Percentiles rank a stretch among this genome's conserved stretches.
phyloP scores from a whole-genome alignment of 2,113 vertebrate species.

The Colinus virginianus region DNA sequence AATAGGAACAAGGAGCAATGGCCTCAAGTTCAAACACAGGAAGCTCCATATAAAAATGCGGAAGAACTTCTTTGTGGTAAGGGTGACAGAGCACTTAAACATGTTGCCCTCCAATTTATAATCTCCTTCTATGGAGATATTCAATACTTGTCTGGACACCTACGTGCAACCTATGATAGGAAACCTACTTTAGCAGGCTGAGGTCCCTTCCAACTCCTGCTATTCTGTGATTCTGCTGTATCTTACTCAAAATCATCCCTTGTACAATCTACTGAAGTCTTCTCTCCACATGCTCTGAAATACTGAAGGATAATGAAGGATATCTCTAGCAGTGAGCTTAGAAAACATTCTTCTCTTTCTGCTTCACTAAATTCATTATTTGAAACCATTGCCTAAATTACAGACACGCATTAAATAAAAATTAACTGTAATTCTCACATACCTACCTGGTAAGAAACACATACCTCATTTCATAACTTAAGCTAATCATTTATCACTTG shows the following conservation, averaged over 20 bases:
- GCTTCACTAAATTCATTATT: not conserved
- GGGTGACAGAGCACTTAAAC: too few relatives aligned
- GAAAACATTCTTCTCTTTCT: not conserved
- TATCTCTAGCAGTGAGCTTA: not conserved
- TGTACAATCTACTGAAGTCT: not conserved
- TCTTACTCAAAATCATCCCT: not conserved
- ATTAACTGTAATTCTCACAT: conserved; percentile 3
- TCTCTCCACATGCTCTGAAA: not conserved
- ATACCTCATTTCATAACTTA: not conserved
- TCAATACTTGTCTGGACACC: too few relatives aligned
- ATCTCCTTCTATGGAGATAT: too few relatives aligned
- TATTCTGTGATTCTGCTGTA: not conserved
- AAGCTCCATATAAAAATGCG: too few relatives aligned
- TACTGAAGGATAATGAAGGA: not conserved
- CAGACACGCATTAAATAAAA: not conserved
- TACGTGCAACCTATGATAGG: too few relatives aligned
- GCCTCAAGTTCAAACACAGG: too few relatives aligned
- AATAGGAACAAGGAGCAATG: too few relatives aligned
- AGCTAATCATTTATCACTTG: conserved; percentile 35
- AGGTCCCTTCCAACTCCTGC: too few relatives aligned
- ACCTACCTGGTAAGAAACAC: not conserved
- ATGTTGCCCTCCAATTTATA: too few relatives aligned
- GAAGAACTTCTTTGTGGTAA: too few relatives aligned
- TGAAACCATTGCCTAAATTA: not conserved
- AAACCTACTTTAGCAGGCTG: too few relatives aligned